Evolutionary conservation across 1,140 invertebrate genomes (phyloP).

Genomic region (Oedothorax gibbosus): DNA sequence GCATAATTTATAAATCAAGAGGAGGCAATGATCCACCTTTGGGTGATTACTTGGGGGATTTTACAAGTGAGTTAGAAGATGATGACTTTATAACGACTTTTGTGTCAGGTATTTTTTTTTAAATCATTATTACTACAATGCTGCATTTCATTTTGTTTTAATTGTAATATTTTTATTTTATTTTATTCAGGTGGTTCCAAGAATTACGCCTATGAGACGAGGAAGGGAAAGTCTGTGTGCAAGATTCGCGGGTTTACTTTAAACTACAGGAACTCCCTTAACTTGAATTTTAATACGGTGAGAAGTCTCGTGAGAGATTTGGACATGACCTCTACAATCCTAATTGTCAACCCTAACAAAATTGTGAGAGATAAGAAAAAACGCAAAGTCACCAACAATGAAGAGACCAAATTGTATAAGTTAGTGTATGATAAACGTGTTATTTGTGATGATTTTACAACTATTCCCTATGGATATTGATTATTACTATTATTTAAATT

Average conservation of each 20-base stretch:
- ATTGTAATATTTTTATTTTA: too few species aligned
- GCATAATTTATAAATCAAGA: too few species aligned
- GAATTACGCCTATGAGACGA: conserved; percentile 28
- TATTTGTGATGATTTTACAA: neutral
- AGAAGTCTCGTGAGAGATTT: neutral
- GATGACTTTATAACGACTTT: too few species aligned
- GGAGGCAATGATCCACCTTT: too few species aligned
- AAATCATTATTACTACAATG: too few species aligned
- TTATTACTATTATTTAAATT: too few species aligned
- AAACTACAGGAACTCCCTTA: neutral
- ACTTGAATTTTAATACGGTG: conserved; percentile 6
- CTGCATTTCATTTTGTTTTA: too few species aligned
- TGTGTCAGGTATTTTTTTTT: too few species aligned
- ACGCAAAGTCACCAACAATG: neutral
- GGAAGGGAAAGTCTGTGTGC: neutral
- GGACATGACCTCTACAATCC: neutral
- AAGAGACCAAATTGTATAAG: conserved; percentile 7
- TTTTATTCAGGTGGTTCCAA: conserved; percentile 18
- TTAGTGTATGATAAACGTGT: conserved; percentile 18
- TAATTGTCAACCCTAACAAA: neutral
- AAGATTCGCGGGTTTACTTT: conserved; percentile 22
- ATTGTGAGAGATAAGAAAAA: neutral
- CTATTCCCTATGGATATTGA: conserved; percentile 25
- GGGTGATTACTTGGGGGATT: too few species aligned
- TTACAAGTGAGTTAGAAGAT: too few species aligned